Evolutionary conservation across 2,888 invertebrate species (phyloP).

Genomic region (Syrphus vitripennis): DNA sequence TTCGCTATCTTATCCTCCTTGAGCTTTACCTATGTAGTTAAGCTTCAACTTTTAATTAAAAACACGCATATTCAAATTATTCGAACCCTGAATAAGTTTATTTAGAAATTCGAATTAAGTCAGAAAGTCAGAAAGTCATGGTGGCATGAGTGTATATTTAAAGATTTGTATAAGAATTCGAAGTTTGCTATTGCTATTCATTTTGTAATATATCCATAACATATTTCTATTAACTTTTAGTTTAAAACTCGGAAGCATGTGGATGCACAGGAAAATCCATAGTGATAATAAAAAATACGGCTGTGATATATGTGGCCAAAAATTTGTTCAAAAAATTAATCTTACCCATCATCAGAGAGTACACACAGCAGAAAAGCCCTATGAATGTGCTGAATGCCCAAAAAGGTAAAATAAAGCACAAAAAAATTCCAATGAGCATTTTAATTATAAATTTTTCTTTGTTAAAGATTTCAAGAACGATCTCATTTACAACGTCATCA

Average conservation of each 20-base stretch:
- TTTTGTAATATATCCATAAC: not conserved
- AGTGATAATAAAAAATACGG: constrained; percentile 80
- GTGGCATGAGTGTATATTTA: too few species aligned
- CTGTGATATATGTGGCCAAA: constrained; percentile 81
- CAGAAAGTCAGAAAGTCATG: too few species aligned
- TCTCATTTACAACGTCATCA: constrained; percentile 81
- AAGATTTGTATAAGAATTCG: too few species aligned
- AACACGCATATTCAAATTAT: too few species aligned
- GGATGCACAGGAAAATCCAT: constrained; percentile 81
- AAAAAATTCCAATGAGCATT: not conserved
- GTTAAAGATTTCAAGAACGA: constrained; percentile 78
- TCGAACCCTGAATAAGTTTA: too few species aligned
- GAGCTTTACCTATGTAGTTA: too few species aligned
- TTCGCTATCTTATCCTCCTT: too few species aligned
- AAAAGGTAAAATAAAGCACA: constrained; percentile 74
- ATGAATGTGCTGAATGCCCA: constrained; percentile 80
- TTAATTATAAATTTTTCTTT: not conserved
- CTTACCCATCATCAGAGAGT: constrained; percentile 80
- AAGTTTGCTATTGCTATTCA: too few species aligned
- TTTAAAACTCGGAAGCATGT: constrained; percentile 80
- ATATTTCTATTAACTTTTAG: constrained; percentile 72
- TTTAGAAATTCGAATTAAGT: too few species aligned
- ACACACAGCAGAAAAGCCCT: constrained; percentile 80
- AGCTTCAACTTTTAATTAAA: too few species aligned
- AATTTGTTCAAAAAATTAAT: constrained; percentile 81